Evolutionary conservation across 2,113 vertebrate species (phyloP).

Genomic region (Eleginops maclovinus): DNA sequence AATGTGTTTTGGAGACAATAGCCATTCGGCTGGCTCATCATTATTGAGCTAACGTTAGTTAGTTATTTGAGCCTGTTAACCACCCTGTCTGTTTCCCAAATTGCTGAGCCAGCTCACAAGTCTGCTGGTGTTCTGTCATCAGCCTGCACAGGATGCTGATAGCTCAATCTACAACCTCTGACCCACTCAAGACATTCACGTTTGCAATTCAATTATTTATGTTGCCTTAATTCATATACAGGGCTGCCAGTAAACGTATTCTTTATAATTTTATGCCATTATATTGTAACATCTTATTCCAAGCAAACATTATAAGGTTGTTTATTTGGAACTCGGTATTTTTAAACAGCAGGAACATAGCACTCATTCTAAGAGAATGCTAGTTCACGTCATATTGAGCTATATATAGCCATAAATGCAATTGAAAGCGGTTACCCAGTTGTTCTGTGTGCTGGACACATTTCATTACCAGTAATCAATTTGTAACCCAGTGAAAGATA

Average conservation of each 20-base stretch:
- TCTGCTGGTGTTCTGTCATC: neutral
- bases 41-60: constrained; percentile 16
- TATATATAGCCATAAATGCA: no score
- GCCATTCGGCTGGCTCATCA: constrained; percentile 39
- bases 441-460: neutral
- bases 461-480: neutral
- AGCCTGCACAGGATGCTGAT: constrained; percentile 9
- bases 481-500: neutral
- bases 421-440: neutral
- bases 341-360: neutral
- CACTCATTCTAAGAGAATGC: neutral
- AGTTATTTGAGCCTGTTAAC: constrained; percentile 28
- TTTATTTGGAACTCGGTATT: neutral
- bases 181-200: neutral
- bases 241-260: neutral
- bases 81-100: constrained; percentile 7
- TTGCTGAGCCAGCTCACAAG: constrained; percentile 36
- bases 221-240: neutral
- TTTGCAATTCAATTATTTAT: neutral
- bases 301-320: neutral
- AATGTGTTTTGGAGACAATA: constrained; percentile 41
- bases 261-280: neutral
- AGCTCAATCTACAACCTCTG: constrained; percentile 39
- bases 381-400: neutral
- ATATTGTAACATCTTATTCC: neutral